Base-by-base conservation (phyloP, 2,113 vertebrate species). In the Delphinapterus leucas region DNA sequence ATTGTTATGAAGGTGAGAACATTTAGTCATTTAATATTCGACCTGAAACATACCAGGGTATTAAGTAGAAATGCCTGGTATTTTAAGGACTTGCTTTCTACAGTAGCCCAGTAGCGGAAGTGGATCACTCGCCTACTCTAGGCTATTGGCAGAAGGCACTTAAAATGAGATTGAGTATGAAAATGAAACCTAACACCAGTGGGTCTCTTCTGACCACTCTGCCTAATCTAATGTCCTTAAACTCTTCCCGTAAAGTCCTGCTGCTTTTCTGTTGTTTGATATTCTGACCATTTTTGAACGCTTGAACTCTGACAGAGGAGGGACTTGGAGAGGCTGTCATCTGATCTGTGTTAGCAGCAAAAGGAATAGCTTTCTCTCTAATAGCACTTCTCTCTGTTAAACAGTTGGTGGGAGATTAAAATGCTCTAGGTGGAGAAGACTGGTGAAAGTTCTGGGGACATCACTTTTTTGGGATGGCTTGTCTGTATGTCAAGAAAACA, bases 381-480 rank as follows among this genome's bases (percentile, higher is more conserved):
- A 98, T 98, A 98, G 98, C 98, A 98, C 98, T 98, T 98, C 98
- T 99, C 98, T 99, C 98, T 99, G 98, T 98, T 97, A 99, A 99
- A 99, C 99, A 99, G 99, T 99, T 99, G 99, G 99, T 99, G 99
- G 99, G 99, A 99, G 99, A 99, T 99, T 99, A 99, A 99, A 99
- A 99, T 98, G 98, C 99, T 99, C 99, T 98, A 98, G 98, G 95
- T 98, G 97, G 98, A 98, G 98, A 98, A 98, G 97, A 97, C 96
- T 98, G 98, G 98, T 98, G 98, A 99, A 98, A 99, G 98, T 98
- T 97, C 98, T 98, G 97, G 98, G 98, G 98, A 99, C 98, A 98
- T 98, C 98, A 98, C 98, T 98, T 98, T 98, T 98, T 98, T n/a
- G 71, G 84, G 71, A 93, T 21, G 10, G 28, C 73, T 98, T 85